A percentile compares a stretch with the other conserved stretches of the same genome.
phyloP scores from a whole-genome alignment of 2,113 vertebrate species.

The Miniopterus natalensis region DNA sequence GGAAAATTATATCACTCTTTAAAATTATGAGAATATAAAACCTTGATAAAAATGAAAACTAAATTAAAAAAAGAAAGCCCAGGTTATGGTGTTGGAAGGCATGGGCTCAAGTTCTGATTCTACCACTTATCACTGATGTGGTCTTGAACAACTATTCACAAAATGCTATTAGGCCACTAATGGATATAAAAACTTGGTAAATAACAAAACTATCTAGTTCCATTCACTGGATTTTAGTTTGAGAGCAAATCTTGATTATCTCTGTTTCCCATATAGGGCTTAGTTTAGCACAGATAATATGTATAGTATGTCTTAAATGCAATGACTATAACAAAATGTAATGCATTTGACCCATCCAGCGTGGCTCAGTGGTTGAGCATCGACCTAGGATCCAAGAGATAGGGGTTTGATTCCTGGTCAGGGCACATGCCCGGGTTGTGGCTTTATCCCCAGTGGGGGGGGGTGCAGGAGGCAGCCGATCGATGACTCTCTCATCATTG shows the following conservation, averaged over 20 bases:
- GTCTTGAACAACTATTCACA: background rate
- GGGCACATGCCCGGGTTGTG: too few species aligned
- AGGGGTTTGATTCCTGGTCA: too few species aligned
- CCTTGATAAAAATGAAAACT: constrained; percentile 15
- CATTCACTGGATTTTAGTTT: constrained; percentile 2
- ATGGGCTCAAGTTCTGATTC: background rate
- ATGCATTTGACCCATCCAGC: background rate
- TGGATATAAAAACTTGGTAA: constrained; percentile 26
- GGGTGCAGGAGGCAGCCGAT: too few species aligned
- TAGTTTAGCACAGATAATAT: background rate
- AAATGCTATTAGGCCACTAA: background rate
- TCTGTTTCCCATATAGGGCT: background rate
- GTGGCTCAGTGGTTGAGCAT: too few species aligned
- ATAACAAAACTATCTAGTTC: background rate
- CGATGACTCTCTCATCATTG: too few species aligned
- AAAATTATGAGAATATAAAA: background rate
- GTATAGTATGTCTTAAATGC: background rate
- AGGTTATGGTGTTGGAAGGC: background rate
- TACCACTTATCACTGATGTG: background rate
- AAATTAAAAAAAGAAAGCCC: constrained; percentile 1
- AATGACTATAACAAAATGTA: background rate
- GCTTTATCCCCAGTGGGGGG: too few species aligned
- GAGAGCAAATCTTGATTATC: constrained; percentile 27
- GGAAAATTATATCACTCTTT: background rate
- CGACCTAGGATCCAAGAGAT: too few species aligned